Conservation (phyloP, 2,888 invertebrate species). For the Dryococelus australis region DNA sequence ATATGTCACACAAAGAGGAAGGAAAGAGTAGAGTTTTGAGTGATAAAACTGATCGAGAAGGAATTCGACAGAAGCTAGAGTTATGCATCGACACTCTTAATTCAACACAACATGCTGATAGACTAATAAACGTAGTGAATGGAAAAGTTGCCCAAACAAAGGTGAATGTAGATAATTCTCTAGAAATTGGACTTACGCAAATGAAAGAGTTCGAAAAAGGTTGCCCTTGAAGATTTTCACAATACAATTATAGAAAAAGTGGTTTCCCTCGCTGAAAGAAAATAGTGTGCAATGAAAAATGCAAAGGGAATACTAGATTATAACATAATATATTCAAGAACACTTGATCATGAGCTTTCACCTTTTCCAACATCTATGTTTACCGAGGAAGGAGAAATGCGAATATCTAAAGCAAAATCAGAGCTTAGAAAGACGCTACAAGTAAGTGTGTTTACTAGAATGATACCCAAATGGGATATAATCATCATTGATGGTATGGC, state of each 20-base stretch:
- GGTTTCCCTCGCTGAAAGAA: not conserved
- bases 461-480: not conserved
- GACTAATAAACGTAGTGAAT: not conserved
- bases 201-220: not conserved
- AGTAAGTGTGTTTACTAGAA: not conserved
- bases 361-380: not conserved
- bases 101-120: not conserved
- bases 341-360: not conserved
- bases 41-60: not conserved
- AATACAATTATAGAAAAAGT: too few relatives aligned
- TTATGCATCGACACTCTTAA: not conserved
- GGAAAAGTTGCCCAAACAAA: not conserved
- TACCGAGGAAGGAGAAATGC: not conserved
- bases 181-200: not conserved
- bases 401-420: not conserved
- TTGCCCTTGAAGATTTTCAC: not conserved
- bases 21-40: not conserved
- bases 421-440: not conserved
- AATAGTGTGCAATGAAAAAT: not conserved
- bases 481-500: not conserved
- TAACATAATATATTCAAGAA: not conserved
- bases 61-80: not conserved
- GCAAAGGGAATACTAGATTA: not conserved
- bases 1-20: not conserved
- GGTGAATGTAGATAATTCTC: not conserved